Percentiles rank a stretch among this genome's conserved stretches.
These are phyloP conservation scores for Phalacrocorax brasilianus DNA, from an alignment of 2,113 vertebrate species.

Conservation along the genomic window DNA sequence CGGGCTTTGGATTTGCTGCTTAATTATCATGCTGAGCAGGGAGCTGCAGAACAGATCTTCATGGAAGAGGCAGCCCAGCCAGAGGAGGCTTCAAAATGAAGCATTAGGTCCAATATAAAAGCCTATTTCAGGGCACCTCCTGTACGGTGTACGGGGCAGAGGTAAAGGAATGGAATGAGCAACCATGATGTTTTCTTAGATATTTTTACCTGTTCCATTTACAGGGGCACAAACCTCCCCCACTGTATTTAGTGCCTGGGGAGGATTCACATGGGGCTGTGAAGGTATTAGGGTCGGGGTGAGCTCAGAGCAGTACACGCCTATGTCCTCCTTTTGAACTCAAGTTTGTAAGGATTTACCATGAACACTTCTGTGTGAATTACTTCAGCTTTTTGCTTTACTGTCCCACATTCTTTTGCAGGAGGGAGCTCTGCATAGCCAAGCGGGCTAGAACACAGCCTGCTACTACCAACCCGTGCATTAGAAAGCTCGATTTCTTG, in stretches of 20 bases:
- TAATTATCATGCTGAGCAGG: neutral
- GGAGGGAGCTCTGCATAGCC: neutral
- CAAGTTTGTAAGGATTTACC: neutral
- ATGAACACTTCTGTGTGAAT: neutral
- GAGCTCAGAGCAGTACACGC: neutral
- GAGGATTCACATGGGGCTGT: neutral
- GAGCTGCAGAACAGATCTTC: neutral
- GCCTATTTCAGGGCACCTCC: neutral
- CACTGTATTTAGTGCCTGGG: rapidly evolving
- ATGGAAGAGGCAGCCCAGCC: neutral
- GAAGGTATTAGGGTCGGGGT: neutral
- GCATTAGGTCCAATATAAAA: neutral
- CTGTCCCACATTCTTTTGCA: neutral
- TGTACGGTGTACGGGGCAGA: neutral
- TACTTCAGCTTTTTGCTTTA: neutral
- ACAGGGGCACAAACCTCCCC: neutral
- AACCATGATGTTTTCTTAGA: rapidly evolving
- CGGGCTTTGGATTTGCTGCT: neutral
- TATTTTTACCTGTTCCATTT: neutral
- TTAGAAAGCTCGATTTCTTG: neutral
- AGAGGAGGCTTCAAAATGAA: neutral
- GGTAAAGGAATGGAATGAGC: neutral
- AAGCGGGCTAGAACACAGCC: neutral
- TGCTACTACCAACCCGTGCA: neutral
- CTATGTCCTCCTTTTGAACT: neutral